Conservation (phyloP, 2,113 vertebrate species). For the Ceyx margarethae region DNA sequence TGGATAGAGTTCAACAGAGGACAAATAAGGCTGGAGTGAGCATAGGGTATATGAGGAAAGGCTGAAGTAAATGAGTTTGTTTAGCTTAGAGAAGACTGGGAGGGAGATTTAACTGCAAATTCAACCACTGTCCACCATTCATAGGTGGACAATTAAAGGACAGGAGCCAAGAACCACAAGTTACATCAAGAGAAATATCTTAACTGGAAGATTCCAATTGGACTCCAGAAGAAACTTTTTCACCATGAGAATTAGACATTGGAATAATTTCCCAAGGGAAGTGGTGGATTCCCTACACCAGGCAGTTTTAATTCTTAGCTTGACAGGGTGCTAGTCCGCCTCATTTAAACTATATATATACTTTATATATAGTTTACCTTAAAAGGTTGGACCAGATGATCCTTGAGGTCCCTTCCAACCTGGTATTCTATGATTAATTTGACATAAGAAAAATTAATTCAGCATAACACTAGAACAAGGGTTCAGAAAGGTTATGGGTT, state of each 20-base stretch:
- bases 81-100: not conserved
- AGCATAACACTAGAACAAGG: not conserved
- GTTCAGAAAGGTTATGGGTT: not conserved
- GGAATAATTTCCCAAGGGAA: too few relatives aligned
- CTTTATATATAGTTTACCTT: too few relatives aligned
- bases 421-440: not conserved
- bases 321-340: too few relatives aligned
- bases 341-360: too few relatives aligned
- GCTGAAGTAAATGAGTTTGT: not conserved
- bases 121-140: not conserved
- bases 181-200: not conserved
- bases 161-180: not conserved
- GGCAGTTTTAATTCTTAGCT: too few relatives aligned
- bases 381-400: too few relatives aligned
- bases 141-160: not conserved
- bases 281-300: too few relatives aligned
- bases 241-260: too few relatives aligned
- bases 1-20: not conserved
- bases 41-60: not conserved
- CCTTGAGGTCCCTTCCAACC: too few relatives aligned
- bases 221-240: too few relatives aligned
- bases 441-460: not conserved
- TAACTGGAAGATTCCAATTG: too few relatives aligned
- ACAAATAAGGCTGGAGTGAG: not conserved
- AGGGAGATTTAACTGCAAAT: not conserved